phyloP scores from a whole-genome alignment of 1,140 invertebrate genomes.

The Nasonia vitripennis region DNA sequence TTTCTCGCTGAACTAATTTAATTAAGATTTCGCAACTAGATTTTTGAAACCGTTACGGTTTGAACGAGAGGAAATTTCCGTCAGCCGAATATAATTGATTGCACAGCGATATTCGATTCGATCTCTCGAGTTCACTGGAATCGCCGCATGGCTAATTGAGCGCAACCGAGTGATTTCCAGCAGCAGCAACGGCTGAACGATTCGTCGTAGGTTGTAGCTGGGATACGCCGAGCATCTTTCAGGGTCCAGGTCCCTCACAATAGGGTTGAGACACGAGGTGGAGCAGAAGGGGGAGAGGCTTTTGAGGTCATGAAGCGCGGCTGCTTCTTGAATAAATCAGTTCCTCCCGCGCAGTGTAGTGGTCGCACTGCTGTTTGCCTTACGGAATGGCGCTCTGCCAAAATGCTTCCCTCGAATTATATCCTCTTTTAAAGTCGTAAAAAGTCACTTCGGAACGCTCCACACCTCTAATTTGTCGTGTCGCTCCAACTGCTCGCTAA shows the following conservation, averaged over 20 bases:
- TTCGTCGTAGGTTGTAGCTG: neutral
- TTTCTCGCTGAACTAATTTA: no score
- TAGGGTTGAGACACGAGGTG: no score
- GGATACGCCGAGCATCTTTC: neutral
- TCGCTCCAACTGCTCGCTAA: neutral
- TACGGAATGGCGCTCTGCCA: conserved; percentile 15
- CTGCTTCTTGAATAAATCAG: conserved; percentile 23
- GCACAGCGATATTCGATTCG: no score
- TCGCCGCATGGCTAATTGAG: neutral
- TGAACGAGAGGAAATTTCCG: no score
- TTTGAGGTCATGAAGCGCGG: neutral
- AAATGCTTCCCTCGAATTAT: conserved; percentile 19
- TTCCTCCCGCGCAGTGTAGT: neutral
- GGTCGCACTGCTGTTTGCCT: conserved; percentile 6
- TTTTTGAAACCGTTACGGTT: no score
- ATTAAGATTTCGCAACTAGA: no score
- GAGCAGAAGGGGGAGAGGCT: neutral
- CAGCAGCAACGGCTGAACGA: neutral
- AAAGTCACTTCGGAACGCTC: neutral
- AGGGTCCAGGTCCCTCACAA: neutral
- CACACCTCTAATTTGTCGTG: conserved; percentile 2
- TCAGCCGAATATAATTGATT: no score
- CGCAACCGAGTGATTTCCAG: neutral
- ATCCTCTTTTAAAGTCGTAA: conserved; percentile 13
- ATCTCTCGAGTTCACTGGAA: no score